These are phyloP conservation scores for Chrysotoxum bicinctum DNA, from an alignment of 2,888 invertebrate species.

Conservation along the genomic window DNA sequence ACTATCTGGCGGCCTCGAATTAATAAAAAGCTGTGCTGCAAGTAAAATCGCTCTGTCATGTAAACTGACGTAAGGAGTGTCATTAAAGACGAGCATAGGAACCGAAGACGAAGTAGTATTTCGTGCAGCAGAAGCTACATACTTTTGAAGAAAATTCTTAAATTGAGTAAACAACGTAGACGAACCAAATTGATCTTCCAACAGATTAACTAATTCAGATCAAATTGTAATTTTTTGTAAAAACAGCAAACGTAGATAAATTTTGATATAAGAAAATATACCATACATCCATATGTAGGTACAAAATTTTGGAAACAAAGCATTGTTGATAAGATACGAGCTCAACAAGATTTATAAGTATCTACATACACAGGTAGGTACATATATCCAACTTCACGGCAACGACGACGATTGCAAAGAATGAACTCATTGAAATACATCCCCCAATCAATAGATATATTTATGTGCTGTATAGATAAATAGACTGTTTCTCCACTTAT, in stretches of 20 bases:
- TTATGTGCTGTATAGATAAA: background rate
- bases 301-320: slow-evolving; percentile 14
- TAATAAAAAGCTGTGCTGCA: no score
- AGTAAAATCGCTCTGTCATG: no score
- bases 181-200: no score
- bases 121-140: no score
- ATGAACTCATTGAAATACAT: slow-evolving; percentile 54
- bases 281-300: background rate
- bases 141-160: no score
- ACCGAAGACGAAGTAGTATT: no score
- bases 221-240: background rate
- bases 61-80: no score
- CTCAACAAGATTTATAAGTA: slow-evolving; percentile 45
- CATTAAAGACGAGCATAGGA: no score
- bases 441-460: slow-evolving; percentile 43
- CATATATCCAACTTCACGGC: background rate
- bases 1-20: no score
- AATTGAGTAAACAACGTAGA: no score
- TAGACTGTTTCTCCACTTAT: background rate
- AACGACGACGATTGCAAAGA: slow-evolving; percentile 21
- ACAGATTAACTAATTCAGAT: no score
- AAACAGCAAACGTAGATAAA: background rate
- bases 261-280: background rate
- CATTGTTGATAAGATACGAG: slow-evolving; percentile 44
- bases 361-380: background rate